phyloP scores from a whole-genome alignment of 2,888 invertebrate species.

The Lingula anatina region DNA sequence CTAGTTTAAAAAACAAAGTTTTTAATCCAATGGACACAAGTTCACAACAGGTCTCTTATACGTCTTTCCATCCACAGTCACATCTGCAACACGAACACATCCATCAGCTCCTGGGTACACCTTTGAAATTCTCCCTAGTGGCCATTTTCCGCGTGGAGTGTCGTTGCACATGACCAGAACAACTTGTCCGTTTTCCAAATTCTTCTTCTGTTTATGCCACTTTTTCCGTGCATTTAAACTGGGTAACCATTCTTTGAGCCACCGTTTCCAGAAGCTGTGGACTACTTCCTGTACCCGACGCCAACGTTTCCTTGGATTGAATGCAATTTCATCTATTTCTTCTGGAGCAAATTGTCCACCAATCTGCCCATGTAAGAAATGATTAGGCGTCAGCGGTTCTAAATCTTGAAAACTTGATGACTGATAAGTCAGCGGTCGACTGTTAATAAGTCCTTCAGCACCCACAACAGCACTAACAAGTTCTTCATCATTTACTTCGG shows the following conservation, averaged over 20 bases:
- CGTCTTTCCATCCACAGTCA: background rate
- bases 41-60: too few species aligned
- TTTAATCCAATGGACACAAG: too few species aligned
- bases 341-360: background rate
- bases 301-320: background rate
- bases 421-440: constrained; percentile 1
- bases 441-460: constrained; percentile 14
- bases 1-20: too few species aligned
- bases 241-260: background rate
- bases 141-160: constrained; percentile 1
- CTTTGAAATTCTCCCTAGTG: background rate
- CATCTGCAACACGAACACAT: background rate
- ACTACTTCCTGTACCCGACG: constrained; percentile 1
- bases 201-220: background rate
- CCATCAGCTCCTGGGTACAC: background rate
- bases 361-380: background rate
- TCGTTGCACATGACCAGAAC: background rate
- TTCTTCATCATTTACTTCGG: constrained; percentile 17
- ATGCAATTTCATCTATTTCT: background rate
- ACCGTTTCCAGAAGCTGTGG: background rate
- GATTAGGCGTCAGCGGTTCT: constrained; percentile 1
- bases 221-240: constrained; percentile 2
- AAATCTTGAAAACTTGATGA: too few species aligned
- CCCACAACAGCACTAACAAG: constrained; percentile 13
- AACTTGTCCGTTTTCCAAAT: background rate